Evolutionary conservation across 2,113 vertebrate species (phyloP).

Genomic region (Grammomys dolichurus): DNA sequence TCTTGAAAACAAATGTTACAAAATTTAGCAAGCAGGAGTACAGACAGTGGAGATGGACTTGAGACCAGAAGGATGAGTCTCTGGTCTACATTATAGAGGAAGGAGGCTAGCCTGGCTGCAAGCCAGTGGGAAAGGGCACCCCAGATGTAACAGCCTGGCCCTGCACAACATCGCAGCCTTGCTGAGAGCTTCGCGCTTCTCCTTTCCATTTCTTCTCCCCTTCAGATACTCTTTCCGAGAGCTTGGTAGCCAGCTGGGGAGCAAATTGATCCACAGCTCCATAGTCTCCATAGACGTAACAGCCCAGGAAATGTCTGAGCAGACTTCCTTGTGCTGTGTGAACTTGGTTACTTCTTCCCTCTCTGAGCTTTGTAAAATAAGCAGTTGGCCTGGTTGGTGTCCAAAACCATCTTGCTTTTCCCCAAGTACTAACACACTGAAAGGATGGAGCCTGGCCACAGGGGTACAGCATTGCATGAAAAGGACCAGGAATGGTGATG

Average conservation of each 20-base stretch:
- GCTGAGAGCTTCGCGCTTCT: not conserved
- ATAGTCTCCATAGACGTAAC: not conserved
- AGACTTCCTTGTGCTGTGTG: not conserved
- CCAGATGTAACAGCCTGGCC: not conserved
- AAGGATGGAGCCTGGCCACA: not conserved
- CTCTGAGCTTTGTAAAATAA: conserved; percentile 28
- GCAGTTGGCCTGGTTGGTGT: not conserved
- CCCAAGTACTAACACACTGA: not conserved
- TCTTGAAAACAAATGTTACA: conserved; percentile 16
- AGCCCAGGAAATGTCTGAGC: not conserved
- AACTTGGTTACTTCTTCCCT: not conserved
- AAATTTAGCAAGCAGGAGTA: not conserved
- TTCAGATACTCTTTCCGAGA: not conserved
- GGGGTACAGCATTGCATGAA: not conserved
- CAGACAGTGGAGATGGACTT: too few species aligned
- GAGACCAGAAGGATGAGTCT: not conserved
- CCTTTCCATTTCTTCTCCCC: not conserved
- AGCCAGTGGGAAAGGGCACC: not conserved
- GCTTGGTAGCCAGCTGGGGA: not conserved
- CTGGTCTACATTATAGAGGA: not conserved
- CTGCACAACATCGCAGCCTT: not conserved
- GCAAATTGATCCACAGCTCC: not conserved
- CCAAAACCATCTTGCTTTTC: not conserved
- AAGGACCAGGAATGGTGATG: not conserved
- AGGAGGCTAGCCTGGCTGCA: not conserved